Evolutionary conservation across 2,888 invertebrate genomes (phyloP), one percentile per base, ranked within the genome.

Genomic region (Drosophila austrosaltans): DNA sequence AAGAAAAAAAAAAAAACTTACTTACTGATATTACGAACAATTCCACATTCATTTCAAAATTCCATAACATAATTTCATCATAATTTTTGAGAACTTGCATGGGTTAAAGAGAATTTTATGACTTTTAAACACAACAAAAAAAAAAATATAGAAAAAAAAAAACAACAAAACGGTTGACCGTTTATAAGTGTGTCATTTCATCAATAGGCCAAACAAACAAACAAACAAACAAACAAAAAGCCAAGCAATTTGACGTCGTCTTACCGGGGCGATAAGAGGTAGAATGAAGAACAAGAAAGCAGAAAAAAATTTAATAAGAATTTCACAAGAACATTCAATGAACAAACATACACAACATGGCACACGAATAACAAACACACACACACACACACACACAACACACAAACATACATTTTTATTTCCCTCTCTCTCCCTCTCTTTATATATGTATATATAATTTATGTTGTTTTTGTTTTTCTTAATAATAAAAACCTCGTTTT

Each of bases 401-500:
- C 16, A 30, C 16, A 53, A 2, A 20, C 44, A 44, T 22, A 66
- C 16, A 48, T 8, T 54, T 56, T 63, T 62, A 63, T 68, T 36
- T 56, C 42, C 8, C 8, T 36, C 10, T 36, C 36, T 36, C 8
- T 36, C 36, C 8, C 36, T 36, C 36, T 36, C 5, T 6, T 59
- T 59, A 10, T 32, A 32, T 32, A 6, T 36, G 6, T 22, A 16
- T 30, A 48, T 25, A 8, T 48, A 25, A 10, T 48, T 48, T 36
- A 36, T 36, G 22, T 48, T 48, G 48, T n/a, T 28, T 32, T n/a
- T 12, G 8, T 5, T 44, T 53, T 53, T n/a, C 40, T 58, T 36
- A 28, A 42, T 56, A 16, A 72, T 63, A 71, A 65, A 70, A 64
- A 83, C 83, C 83, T 83, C 36, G 54, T 56, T 39, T 76, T 65